These are phyloP conservation scores for Glaucidium brasilianum DNA, from an alignment of 2,113 vertebrate genomes.

Conservation along the genomic window DNA sequence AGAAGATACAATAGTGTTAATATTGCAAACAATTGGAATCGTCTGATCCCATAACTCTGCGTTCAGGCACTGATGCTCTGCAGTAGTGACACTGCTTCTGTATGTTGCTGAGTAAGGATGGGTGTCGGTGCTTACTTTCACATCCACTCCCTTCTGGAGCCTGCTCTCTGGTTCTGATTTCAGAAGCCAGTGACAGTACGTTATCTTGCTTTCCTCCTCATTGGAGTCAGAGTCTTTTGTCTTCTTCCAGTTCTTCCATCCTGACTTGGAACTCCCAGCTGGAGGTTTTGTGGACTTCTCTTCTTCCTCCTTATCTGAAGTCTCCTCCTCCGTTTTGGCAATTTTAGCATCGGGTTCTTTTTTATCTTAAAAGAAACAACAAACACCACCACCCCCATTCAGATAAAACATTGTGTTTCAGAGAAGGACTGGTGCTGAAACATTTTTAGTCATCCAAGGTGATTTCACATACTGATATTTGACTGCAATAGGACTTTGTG, in stretches of 20 bases:
- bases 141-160: slow-evolving; percentile 88
- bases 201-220: slow-evolving; percentile 24
- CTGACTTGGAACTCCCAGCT: slow-evolving; percentile 37
- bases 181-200: slow-evolving; percentile 85
- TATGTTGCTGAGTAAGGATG: background rate
- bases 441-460: background rate
- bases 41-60: background rate
- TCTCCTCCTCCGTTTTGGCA: slow-evolving; percentile 28
- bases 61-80: background rate
- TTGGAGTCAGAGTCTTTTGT: background rate
- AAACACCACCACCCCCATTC: background rate
- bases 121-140: slow-evolving; percentile 80
- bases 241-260: slow-evolving; percentile 29
- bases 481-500: background rate
- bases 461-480: background rate
- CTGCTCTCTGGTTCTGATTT: slow-evolving; percentile 96
- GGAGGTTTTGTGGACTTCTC: background rate
- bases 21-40: background rate
- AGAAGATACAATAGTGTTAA: background rate
- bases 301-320: background rate
- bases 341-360: slow-evolving; percentile 60
- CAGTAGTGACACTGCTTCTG: background rate
- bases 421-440: background rate
- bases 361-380: slow-evolving; percentile 39
- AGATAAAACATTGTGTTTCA: background rate